phyloP scores from a whole-genome alignment of 1,140 invertebrate genomes.

The Brachionus koreanus region DNA sequence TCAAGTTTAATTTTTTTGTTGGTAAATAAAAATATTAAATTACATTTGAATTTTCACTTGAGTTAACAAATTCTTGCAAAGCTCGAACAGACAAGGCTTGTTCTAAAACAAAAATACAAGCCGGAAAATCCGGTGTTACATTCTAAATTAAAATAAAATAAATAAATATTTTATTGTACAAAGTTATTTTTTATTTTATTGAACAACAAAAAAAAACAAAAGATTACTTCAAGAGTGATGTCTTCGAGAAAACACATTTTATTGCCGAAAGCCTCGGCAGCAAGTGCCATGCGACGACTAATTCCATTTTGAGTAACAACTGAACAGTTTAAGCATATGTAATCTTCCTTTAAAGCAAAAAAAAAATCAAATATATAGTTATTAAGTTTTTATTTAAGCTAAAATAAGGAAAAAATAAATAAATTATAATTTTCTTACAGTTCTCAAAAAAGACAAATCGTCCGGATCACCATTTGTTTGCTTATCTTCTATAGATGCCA shows the following conservation, averaged over 20 bases:
- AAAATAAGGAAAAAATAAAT: no score
- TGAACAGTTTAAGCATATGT: conserved; percentile 43
- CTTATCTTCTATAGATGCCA: conserved; percentile 43
- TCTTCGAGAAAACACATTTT: conserved; percentile 97
- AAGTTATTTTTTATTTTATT: not conserved
- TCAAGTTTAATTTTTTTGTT: no score
- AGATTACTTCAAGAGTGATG: conserved; percentile 85
- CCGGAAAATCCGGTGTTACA: conserved; percentile 94
- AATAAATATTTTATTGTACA: not conserved
- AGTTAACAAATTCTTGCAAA: conserved; percentile 81
- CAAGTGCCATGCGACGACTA: conserved; percentile 81
- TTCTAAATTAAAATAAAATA: conserved; percentile 55
- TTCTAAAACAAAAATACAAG: conserved; percentile 97
- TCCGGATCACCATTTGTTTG: conserved; percentile 31
- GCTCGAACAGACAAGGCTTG: conserved; percentile 97
- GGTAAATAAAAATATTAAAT: not conserved
- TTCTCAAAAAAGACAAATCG: conserved; percentile 40
- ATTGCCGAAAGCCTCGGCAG: conserved; percentile 97
- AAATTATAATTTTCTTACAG: not conserved
- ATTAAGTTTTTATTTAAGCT: no score
- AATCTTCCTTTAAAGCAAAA: conserved; percentile 42
- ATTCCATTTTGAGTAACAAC: conserved; percentile 68
- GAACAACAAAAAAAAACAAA: no score
- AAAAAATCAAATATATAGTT: no score
- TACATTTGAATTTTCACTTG: conserved; percentile 50